Percentiles rank a stretch among this genome's conserved stretches.
phyloP scores from a whole-genome alignment of 2,888 invertebrate species.

The Agrotis ipsilon region DNA sequence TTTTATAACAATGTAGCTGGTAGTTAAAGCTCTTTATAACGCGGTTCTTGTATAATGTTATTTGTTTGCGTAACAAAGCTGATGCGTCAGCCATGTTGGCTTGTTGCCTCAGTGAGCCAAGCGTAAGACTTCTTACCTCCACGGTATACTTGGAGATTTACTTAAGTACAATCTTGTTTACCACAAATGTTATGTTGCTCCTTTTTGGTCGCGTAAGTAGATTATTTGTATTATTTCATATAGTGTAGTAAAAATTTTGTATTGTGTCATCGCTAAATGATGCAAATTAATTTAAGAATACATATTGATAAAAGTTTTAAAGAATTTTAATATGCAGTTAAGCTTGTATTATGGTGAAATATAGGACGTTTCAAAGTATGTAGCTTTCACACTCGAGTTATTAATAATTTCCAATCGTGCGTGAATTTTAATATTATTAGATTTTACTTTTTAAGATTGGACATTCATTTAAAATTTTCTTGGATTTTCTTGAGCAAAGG shows the following conservation, averaged over 20 bases:
- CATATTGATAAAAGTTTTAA: no score
- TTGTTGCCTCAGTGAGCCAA: conserved; percentile 27
- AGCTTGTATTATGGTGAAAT: no score
- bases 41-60: conserved; percentile 15
- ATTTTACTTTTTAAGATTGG: no score
- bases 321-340: no score
- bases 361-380: no score
- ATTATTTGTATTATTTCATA: not conserved
- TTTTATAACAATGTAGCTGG: conserved; percentile 36
- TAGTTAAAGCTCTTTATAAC: conserved; percentile 24
- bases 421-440: no score
- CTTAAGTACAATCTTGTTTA: conserved; percentile 49
- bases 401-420: no score
- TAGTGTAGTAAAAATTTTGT: not conserved
- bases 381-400: no score
- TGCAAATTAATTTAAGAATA: no score
- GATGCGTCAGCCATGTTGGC: conserved; percentile 34
- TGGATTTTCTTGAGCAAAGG: not conserved
- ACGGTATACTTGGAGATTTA: conserved; percentile 37
- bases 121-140: conserved; percentile 21
- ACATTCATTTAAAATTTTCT: no score
- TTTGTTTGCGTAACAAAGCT: conserved; percentile 44
- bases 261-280: no score
- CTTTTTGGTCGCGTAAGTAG: conserved; percentile 4
- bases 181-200: conserved; percentile 1